Percentiles rank a stretch among this genome's conserved stretches.
Conservation (phyloP, 2,888 invertebrate species). For the Morpho deidamia region DNA sequence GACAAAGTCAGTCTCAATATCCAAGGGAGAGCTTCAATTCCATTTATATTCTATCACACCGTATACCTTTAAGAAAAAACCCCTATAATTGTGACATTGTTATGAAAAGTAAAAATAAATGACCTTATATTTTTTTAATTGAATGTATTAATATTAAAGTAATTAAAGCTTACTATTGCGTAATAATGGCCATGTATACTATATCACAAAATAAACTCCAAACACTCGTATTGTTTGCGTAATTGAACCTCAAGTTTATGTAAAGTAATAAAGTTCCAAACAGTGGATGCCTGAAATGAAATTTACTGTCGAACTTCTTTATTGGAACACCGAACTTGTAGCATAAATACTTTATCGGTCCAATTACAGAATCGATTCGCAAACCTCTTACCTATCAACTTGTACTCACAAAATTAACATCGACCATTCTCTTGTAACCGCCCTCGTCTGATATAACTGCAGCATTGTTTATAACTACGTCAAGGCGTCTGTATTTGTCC, state of each 20-base stretch:
- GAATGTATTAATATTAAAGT: too few species aligned
- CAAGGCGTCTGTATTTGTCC: conserved; percentile 58
- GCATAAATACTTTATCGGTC: conserved; percentile 6
- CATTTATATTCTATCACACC: too few species aligned
- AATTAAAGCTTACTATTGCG: too few species aligned
- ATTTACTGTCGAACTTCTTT: conserved; percentile 11
- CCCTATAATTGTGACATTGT: too few species aligned
- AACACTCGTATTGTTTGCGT: too few species aligned
- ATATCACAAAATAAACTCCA: too few species aligned
- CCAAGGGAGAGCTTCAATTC: too few species aligned
- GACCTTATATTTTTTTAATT: too few species aligned
- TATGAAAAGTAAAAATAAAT: too few species aligned
- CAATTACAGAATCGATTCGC: conserved; percentile 13
- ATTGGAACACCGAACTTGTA: conserved; percentile 6
- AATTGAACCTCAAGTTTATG: not conserved
- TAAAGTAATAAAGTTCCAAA: not conserved
- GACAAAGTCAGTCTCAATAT: too few species aligned
- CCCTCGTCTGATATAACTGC: conserved; percentile 47
- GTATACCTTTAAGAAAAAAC: too few species aligned
- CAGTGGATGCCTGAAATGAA: not conserved
- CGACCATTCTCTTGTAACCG: conserved; percentile 46
- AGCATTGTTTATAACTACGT: conserved; percentile 61
- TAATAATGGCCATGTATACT: too few species aligned
- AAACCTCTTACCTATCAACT: conserved; percentile 1
- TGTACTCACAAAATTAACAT: conserved; percentile 61